A percentile compares a stretch with the other conserved stretches of the same genome.
Conservation (phyloP, 2,888 invertebrate genomes). For the Drosophila subquinaria region DNA sequence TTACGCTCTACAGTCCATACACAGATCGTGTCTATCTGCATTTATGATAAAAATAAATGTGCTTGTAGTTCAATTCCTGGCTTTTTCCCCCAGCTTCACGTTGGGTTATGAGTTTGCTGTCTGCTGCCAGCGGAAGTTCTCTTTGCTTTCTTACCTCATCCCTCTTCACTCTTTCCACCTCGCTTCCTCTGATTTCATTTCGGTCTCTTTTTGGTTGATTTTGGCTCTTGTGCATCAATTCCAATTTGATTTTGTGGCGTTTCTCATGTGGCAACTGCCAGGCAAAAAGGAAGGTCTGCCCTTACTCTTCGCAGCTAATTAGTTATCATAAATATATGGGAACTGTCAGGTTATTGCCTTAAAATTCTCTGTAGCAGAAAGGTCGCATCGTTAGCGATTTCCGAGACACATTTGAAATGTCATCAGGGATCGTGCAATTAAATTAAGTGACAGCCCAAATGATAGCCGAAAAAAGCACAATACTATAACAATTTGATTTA, state of each 20-base stretch:
- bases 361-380: constrained; percentile 5
- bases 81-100: constrained; percentile 19
- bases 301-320: constrained; percentile 41
- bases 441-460: constrained; percentile 60
- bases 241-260: constrained; percentile 49
- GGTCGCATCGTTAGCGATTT: constrained; percentile 32
- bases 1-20: constrained; percentile 9
- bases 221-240: constrained; percentile 27
- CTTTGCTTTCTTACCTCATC: constrained; percentile 1
- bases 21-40: constrained; percentile 30
- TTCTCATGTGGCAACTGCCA: constrained; percentile 26
- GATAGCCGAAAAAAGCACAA: constrained; percentile 24
- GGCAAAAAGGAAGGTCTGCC: background rate
- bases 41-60: constrained; percentile 49
- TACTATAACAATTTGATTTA: constrained; percentile 72
- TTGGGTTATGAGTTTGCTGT: constrained; percentile 23
- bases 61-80: constrained; percentile 41
- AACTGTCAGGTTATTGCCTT: constrained; percentile 9
- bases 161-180: background rate
- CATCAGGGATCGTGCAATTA: constrained; percentile 53
- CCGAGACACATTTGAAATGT: constrained; percentile 54
- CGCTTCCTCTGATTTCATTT: constrained; percentile 42
- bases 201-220: constrained; percentile 26
- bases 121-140: constrained; percentile 35
- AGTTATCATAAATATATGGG: constrained; percentile 43